Base-by-base conservation (phyloP, 2,888 invertebrate genomes). In the Resseliella maxima region DNA sequence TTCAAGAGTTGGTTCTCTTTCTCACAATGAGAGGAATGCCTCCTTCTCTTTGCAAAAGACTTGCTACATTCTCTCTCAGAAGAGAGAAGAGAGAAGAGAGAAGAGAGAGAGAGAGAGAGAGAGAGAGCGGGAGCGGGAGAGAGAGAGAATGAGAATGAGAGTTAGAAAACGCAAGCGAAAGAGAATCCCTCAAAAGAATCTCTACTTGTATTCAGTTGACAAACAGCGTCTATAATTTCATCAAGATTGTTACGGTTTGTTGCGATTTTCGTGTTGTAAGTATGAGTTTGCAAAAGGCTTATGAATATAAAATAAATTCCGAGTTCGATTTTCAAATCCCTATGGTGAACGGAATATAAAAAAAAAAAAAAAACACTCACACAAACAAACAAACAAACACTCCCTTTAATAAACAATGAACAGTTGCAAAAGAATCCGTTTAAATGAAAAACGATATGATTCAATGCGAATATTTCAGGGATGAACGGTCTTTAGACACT, bases 391-490 rank as follows among this genome's bases (percentile, higher is more conserved):
- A 18, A 15, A 2, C 46, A 12, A 41, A 41, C 41, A 41, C 12
- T 50, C 10, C 2, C 59, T 59, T 24, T 6, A 59, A 59, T 24
- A 59, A 59, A 59, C 59, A 59, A 59, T 59, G 59, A 59, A 59
- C 3, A 59, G 24, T 24, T 10, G 59, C 12, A 24, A 59, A 59
- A 59, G 24, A 59, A 24, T 59, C 10, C 24, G 24, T 59, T 59
- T 59, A 27, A 72, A 72, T 72, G 72, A 72, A 72, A 72, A 72
- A 72, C 72, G 72, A 72, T 31, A 0, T 35, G 72, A 72, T 24
- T 24, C 59, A 27, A n/a, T 27, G 31, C 31, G 31, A 72, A 72
- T 31, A 72, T 15, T 72, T 72, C 15, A 72, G 15, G 72, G 31
- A 72, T 72, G 72, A 72, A 31, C 72, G 18, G 18, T 1, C 31